Evolutionary conservation across 2,797 vertebrate species (phyloP), one percentile per base, ranked within the genome.

Genomic region (Zalophus californianus): DNA sequence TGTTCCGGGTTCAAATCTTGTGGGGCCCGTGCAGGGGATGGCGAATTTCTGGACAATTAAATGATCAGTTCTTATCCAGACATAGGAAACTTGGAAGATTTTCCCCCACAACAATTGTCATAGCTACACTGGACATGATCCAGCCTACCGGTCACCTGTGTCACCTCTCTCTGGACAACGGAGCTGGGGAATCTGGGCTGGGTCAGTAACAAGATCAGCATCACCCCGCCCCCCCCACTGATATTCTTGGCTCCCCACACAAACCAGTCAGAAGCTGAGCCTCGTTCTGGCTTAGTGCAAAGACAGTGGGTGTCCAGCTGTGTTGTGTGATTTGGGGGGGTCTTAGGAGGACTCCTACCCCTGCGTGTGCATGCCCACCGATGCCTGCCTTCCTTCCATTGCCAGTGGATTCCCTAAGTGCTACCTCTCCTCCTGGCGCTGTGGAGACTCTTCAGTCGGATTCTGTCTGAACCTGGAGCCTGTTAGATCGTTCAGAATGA

Each of bases 361-460:
- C 5, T 35, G 12, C 6, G 0, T 0, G 2, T 10, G 8, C 14
- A 25, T 0, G 2, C 21, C 14, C 16, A 21, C 48, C 48, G 29
- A 0, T 5, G 44, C 54, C 56, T 20, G 29, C 1, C 3, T 18
- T 21, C 9, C 27, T 3, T 35, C 70, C 38, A 10, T 5, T 27
- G 50, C 32, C 2, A 1, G 0, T 2, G 10, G 20, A 7, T 9
- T 52, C 27, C 29, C 27, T 3, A 6, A 16, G 50, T 23, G 52
- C 44, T 9, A 2, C 48, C 21, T 77, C 48, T 94, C 23, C 41
- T 96, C 78, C 62, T 7, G 0, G 29, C 1, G 41, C 41, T 48
- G 10, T 15, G 52, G 75, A 44, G n/a, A 50, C 4, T 1, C 21
- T 44, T 86, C 41, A 3, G 32, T 35, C 9, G 15, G 44, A 29